These are phyloP conservation scores for Sericinus montela DNA, from an alignment of 2,888 invertebrate genomes.

Conservation along the genomic window DNA sequence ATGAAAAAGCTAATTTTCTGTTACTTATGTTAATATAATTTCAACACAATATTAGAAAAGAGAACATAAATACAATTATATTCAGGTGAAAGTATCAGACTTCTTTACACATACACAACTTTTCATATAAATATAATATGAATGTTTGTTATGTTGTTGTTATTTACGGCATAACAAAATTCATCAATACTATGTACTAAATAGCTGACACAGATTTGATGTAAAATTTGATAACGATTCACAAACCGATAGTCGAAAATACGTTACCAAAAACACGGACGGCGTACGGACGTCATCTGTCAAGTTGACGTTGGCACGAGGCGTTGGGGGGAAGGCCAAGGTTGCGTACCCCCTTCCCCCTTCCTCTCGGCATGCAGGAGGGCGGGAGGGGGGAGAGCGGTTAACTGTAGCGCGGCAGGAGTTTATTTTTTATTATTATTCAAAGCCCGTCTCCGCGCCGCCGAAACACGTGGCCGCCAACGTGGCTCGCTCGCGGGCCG, in stretches of 20 bases:
- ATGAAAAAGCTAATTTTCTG: too few species aligned
- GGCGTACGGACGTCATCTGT: slow-evolving; percentile 1
- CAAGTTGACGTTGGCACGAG: slow-evolving; percentile 1
- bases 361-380: slow-evolving; percentile 33
- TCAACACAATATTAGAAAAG: too few species aligned
- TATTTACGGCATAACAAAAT: too few species aligned
- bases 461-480: slow-evolving; percentile 9
- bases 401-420: slow-evolving; percentile 16
- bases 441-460: slow-evolving; percentile 4
- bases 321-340: slow-evolving; percentile 13
- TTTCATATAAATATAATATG: too few species aligned
- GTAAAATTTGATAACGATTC: not conserved
- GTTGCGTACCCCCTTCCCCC: slow-evolving; percentile 25
- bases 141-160: too few species aligned
- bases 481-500: not conserved
- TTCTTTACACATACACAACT: too few species aligned
- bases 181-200: too few species aligned
- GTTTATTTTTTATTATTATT: slow-evolving; percentile 14
- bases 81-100: too few species aligned
- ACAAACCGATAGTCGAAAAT: slow-evolving; percentile 1
- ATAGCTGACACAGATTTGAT: too few species aligned
- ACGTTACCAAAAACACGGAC: slow-evolving; percentile 1
- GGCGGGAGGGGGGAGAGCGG: slow-evolving; percentile 4
- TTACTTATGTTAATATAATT: too few species aligned
- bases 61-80: too few species aligned